phyloP scores from a whole-genome alignment of 2,888 invertebrate species.

The Amiota minor region DNA sequence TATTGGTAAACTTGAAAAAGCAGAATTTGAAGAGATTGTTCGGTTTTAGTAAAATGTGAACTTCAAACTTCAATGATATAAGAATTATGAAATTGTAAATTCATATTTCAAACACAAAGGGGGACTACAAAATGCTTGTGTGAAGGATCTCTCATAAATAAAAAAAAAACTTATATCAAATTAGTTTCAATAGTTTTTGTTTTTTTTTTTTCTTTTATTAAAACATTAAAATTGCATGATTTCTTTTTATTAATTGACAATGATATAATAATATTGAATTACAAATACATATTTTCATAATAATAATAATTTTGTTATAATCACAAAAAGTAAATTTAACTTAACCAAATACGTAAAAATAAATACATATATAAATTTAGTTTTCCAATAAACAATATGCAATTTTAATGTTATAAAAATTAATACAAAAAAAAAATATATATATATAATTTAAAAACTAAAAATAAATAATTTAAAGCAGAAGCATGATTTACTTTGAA shows the following conservation, averaged over 20 bases:
- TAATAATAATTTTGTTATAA: too few species aligned
- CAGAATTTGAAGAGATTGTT: too few species aligned
- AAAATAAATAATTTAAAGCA: neutral
- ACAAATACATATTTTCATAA: neutral
- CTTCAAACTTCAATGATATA: too few species aligned
- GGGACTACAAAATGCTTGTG: too few species aligned
- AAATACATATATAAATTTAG: neutral
- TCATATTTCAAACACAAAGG: too few species aligned
- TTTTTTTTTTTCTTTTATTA: neutral
- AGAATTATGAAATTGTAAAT: too few species aligned
- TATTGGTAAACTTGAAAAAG: too few species aligned
- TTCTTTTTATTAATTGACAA: neutral
- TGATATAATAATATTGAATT: neutral
- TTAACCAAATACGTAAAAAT: neutral
- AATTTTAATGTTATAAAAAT: conserved; percentile 8
- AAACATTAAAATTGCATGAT: conserved; percentile 26
- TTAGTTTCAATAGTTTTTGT: too few species aligned
- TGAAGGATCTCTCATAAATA: too few species aligned
- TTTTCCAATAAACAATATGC: neutral
- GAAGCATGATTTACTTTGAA: neutral
- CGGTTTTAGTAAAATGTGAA: too few species aligned
- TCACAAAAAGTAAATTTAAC: neutral
- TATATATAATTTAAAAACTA: neutral
- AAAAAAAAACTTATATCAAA: too few species aligned
- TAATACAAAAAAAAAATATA: neutral